Percentiles rank a stretch among this genome's conserved stretches.
phyloP scores from a whole-genome alignment of 2,888 invertebrate species.

The Drosophila peninsularis region DNA sequence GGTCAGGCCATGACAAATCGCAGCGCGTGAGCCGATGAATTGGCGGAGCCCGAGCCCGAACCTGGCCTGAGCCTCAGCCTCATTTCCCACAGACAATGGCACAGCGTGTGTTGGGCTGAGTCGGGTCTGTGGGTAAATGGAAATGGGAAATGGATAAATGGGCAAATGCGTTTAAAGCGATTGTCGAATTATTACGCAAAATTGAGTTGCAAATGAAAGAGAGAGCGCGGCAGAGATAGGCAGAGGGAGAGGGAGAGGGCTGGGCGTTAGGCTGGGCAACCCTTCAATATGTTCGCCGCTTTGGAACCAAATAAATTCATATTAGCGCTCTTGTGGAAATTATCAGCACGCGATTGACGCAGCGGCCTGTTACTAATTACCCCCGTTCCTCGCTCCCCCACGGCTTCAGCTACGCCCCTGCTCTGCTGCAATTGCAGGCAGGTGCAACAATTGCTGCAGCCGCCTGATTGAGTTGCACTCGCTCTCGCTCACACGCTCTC shows the following conservation, averaged over 20 bases:
- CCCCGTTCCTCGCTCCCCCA: conserved; percentile 21
- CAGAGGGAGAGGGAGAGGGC: background rate
- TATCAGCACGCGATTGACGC: conserved; percentile 75
- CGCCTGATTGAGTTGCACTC: conserved; percentile 71
- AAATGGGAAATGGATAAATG: conserved; percentile 37
- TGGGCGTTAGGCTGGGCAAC: conserved; percentile 4
- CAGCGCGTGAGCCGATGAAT: conserved; percentile 70
- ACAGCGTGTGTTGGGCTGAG: conserved; percentile 37
- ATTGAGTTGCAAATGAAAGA: conserved; percentile 19
- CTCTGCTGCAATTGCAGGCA: conserved; percentile 59
- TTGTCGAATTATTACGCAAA: conserved; percentile 74
- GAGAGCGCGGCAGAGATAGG: background rate
- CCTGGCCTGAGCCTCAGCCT: background rate
- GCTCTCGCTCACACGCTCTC: background rate
- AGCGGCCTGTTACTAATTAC: conserved; percentile 76
- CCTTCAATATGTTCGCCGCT: conserved; percentile 18
- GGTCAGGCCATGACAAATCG: conserved; percentile 71
- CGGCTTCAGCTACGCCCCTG: conserved; percentile 21
- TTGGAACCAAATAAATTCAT: conserved; percentile 60
- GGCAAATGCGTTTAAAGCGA: conserved; percentile 60
- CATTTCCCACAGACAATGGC: conserved; percentile 27
- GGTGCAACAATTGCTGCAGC: conserved; percentile 60
- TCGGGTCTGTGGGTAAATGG: conserved; percentile 14
- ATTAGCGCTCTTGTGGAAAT: conserved; percentile 61
- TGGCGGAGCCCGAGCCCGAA: conserved; percentile 10